These are phyloP conservation scores for Taenaris catops DNA, from an alignment of 2,888 invertebrate genomes.

Conservation along the genomic window DNA sequence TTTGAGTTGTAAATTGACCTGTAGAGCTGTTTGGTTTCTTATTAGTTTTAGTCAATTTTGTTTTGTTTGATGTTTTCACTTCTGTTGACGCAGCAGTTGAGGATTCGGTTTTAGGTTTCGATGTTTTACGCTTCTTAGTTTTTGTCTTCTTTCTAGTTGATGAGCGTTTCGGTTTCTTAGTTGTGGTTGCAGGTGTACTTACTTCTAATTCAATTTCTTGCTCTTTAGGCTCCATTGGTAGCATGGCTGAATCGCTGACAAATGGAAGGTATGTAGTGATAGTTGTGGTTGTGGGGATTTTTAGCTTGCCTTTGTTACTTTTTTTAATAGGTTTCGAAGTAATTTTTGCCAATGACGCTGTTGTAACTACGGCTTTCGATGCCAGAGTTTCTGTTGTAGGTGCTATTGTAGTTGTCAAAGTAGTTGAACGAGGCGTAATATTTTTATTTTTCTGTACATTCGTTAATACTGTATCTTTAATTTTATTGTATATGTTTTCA, in stretches of 20 bases:
- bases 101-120: constrained; percentile 52
- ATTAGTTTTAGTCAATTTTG: constrained; percentile 48
- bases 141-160: constrained; percentile 76
- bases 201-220: constrained; percentile 72
- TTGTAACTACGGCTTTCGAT: constrained; percentile 37
- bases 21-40: constrained; percentile 60
- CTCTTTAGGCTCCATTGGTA: constrained; percentile 69
- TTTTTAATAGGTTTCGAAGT: constrained; percentile 57
- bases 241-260: constrained; percentile 53
- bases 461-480: constrained; percentile 81
- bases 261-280: constrained; percentile 33
- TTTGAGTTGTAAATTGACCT: constrained; percentile 84
- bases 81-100: constrained; percentile 49
- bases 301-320: constrained; percentile 61
- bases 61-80: constrained; percentile 77
- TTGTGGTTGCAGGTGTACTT: constrained; percentile 62
- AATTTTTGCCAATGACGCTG: constrained; percentile 35
- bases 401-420: constrained; percentile 35
- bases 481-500: constrained; percentile 78
- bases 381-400: constrained; percentile 43
- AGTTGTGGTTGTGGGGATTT: constrained; percentile 37
- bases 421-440: constrained; percentile 37
- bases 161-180: constrained; percentile 68
- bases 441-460: constrained; percentile 75
- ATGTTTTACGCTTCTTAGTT: constrained; percentile 80